phyloP scores from a whole-genome alignment of 2,888 invertebrate species.

The Drosophila eohydei region DNA sequence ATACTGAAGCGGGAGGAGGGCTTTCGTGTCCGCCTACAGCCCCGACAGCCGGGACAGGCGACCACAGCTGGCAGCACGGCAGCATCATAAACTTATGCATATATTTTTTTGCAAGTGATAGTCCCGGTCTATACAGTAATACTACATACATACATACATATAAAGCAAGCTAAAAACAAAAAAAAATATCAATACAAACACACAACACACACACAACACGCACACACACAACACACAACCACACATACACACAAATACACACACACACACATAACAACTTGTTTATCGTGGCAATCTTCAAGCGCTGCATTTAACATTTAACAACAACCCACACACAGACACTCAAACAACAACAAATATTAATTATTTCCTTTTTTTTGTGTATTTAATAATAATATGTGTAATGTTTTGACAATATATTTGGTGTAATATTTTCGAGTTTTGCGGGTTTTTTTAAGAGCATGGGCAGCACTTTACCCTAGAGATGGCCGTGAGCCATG shows the following conservation, averaged over 20 bases:
- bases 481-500: background rate
- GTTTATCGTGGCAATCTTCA: conserved; percentile 43
- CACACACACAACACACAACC: conserved; percentile 19
- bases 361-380: conserved; percentile 59
- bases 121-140: conserved; percentile 75
- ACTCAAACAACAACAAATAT: conserved; percentile 44
- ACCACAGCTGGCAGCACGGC: conserved; percentile 51
- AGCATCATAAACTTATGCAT: conserved; percentile 59
- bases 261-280: conserved; percentile 29
- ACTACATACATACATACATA: conserved; percentile 34
- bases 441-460: background rate
- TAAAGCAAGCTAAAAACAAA: conserved; percentile 28
- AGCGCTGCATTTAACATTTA: conserved; percentile 59
- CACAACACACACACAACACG: conserved; percentile 16
- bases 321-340: conserved; percentile 23
- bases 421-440: conserved; percentile 69
- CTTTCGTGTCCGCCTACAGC: conserved; percentile 89
- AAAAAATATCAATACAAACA: conserved; percentile 14
- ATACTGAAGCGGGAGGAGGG: conserved; percentile 92
- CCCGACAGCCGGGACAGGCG: conserved; percentile 85
- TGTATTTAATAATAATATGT: conserved; percentile 69
- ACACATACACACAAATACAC: conserved; percentile 14
- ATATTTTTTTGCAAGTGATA: conserved; percentile 66
- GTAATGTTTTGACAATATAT: conserved; percentile 72
- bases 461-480: conserved; percentile 1